Evolutionary conservation across 2,113 vertebrate species (phyloP).

Genomic region (Lepidothrix coronata): DNA sequence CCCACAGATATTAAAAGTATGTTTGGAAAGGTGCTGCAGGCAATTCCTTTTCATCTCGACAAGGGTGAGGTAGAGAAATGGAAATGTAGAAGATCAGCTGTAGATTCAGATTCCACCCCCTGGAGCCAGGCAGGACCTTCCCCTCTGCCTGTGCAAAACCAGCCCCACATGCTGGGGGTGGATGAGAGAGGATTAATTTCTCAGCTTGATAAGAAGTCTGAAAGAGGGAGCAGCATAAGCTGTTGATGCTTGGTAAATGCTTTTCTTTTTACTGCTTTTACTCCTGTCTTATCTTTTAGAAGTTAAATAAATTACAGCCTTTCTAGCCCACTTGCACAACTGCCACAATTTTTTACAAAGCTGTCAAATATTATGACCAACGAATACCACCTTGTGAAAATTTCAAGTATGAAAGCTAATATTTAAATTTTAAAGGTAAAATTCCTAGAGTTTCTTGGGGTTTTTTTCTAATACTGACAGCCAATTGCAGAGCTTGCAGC

Average conservation of each 20-base stretch:
- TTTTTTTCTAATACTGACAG: background rate
- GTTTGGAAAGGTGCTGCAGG: background rate
- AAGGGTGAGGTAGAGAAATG: background rate
- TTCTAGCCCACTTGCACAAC: background rate
- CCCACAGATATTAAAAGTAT: background rate
- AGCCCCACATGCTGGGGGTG: accelerated
- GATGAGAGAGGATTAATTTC: background rate
- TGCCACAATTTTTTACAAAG: background rate
- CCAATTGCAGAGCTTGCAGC: background rate
- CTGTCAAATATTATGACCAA: constrained; percentile 11
- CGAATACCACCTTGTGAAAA: background rate
- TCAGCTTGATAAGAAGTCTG: background rate
- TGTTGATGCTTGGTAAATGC: background rate
- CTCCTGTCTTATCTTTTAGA: background rate
- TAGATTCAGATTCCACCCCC: background rate
- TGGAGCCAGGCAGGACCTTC: background rate
- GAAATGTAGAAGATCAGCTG: background rate
- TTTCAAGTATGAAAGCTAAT: background rate
- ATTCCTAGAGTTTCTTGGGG: background rate
- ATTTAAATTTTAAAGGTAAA: background rate
- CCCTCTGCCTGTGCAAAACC: background rate
- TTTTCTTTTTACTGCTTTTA: background rate
- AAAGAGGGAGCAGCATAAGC: background rate
- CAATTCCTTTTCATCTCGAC: background rate
- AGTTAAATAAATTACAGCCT: background rate